phyloP scores from a whole-genome alignment of 1,140 invertebrate genomes.

The Limonius californicus region DNA sequence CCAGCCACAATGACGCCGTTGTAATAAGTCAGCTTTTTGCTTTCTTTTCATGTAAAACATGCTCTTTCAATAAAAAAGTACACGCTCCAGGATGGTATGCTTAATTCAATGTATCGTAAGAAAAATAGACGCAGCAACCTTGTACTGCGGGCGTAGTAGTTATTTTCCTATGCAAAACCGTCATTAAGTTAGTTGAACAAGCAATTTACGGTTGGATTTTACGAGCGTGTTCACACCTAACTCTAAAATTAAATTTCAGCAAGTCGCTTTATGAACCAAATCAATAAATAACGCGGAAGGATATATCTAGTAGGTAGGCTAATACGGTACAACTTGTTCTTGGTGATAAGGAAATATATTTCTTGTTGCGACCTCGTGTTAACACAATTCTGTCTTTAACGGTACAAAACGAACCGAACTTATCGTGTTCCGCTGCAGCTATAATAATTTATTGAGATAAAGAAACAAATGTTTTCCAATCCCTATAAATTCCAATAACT shows the following conservation, averaged over 20 bases:
- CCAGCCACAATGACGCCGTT: conserved; percentile 11
- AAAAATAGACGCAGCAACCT: too few relatives aligned
- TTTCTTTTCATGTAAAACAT: neutral
- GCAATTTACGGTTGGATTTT: too few relatives aligned
- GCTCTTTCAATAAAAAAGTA: neutral
- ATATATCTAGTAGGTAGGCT: too few relatives aligned
- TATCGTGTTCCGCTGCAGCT: neutral
- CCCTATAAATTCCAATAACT: conserved; percentile 5
- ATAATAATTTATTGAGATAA: conserved; percentile 12
- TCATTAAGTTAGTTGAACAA: too few relatives aligned
- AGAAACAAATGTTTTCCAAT: conserved; percentile 8
- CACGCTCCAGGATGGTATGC: neutral
- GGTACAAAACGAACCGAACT: conserved; percentile 1
- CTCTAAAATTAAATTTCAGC: too few relatives aligned
- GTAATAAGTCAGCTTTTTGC: neutral
- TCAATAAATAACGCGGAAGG: too few relatives aligned
- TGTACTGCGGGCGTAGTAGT: too few relatives aligned
- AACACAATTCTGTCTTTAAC: conserved; percentile 10
- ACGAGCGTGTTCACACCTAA: too few relatives aligned
- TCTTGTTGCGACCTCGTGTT: conserved; percentile 2
- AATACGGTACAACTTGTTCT: neutral
- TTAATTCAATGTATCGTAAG: too few relatives aligned
- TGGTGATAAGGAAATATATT: conserved; percentile 11
- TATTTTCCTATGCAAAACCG: too few relatives aligned
- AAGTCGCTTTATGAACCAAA: too few relatives aligned